Evolutionary conservation across 2,888 invertebrate species (phyloP).

Genomic region (Phyllotreta striolata): DNA sequence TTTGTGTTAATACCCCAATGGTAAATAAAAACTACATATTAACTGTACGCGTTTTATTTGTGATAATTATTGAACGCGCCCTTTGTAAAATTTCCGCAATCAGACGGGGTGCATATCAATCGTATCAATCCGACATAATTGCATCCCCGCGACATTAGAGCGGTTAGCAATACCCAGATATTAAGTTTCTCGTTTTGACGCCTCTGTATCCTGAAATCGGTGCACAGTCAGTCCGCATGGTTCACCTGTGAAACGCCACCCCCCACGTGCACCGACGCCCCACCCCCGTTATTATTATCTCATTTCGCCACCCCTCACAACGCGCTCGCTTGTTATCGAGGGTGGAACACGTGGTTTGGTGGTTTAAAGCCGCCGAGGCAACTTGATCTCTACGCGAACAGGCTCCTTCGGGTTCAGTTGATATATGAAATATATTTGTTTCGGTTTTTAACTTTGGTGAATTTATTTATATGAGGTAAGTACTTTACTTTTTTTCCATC

Average conservation of each 20-base stretch:
- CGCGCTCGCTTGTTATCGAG: conserved; percentile 55
- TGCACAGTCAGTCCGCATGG: conserved; percentile 39
- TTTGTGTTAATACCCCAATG: too few species aligned
- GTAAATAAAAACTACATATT: too few species aligned
- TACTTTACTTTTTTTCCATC: too few species aligned
- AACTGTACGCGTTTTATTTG: too few species aligned
- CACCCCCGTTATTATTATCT: conserved; percentile 59
- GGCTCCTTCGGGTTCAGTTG: conserved; percentile 27
- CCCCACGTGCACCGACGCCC: conserved; percentile 49
- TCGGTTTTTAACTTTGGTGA: too few species aligned
- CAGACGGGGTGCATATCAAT: neutral
- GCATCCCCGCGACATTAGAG: conserved; percentile 2
- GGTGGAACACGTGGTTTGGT: conserved; percentile 55
- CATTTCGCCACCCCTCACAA: conserved; percentile 59
- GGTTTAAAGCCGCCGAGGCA: conserved; percentile 36
- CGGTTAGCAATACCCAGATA: neutral
- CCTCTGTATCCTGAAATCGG: conserved; percentile 27
- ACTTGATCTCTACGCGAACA: conserved; percentile 39
- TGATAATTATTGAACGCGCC: too few species aligned
- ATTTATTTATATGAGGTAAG: too few species aligned
- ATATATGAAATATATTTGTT: conserved; percentile 8
- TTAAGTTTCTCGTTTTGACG: conserved; percentile 22
- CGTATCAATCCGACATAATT: conserved; percentile 5
- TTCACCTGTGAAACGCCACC: conserved; percentile 57
- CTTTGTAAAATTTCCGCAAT: too few species aligned